Evolutionary conservation across 2,888 invertebrate genomes (phyloP).

Genomic region (Salticus scenicus): DNA sequence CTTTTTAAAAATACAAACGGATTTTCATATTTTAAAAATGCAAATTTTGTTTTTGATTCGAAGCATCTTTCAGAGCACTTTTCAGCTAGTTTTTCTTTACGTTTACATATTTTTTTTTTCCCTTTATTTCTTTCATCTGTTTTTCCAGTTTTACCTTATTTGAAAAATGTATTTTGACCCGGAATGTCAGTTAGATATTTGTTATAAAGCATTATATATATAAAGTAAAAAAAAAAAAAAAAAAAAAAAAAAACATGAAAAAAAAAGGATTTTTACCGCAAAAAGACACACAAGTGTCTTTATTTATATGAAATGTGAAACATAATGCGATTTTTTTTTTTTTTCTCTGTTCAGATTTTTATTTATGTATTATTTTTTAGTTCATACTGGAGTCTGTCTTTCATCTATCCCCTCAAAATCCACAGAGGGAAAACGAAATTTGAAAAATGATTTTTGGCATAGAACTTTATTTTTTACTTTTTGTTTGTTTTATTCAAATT

Average conservation of each 20-base stretch:
- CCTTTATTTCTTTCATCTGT: constrained; percentile 18
- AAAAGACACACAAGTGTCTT: constrained; percentile 44
- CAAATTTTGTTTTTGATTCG: constrained; percentile 1
- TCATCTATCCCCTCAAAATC: constrained; percentile 15
- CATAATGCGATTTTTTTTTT: constrained; percentile 23
- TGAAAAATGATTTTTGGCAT: constrained; percentile 38
- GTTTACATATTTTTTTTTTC: constrained; percentile 20
- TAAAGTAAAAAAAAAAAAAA: constrained; percentile 17
- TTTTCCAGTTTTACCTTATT: constrained; percentile 21
- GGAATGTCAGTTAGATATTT: constrained; percentile 58
- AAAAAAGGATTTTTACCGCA: constrained; percentile 39
- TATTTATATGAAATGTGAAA: constrained; percentile 56
- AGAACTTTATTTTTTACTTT: constrained; percentile 2
- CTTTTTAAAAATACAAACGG: no score
- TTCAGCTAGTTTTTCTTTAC: neutral
- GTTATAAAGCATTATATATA: constrained; percentile 43
- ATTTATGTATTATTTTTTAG: constrained; percentile 16
- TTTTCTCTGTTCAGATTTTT: neutral
- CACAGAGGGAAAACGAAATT: constrained; percentile 23
- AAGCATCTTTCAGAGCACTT: constrained; percentile 15
- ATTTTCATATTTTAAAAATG: constrained; percentile 10
- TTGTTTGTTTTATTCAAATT: no score
- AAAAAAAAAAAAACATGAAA: constrained; percentile 26
- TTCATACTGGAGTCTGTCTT: constrained; percentile 22
- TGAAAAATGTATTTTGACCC: constrained; percentile 60